Conservation (phyloP, 2,797 vertebrate genomes). For the Enteromius treurensis region DNA sequence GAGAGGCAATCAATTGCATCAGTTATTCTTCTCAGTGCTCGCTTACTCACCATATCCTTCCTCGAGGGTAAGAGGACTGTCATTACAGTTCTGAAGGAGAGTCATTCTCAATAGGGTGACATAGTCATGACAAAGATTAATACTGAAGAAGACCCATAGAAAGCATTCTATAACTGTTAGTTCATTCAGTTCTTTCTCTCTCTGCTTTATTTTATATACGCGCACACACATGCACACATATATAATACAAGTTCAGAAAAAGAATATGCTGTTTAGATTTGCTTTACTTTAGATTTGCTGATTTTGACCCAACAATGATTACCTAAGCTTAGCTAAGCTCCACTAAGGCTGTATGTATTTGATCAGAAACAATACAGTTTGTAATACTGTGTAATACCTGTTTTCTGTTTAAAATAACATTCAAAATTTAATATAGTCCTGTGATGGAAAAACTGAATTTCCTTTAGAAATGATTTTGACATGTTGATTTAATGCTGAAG, state of each 20-base stretch:
- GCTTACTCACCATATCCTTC: conserved; percentile 17
- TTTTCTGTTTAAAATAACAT: too few relatives aligned
- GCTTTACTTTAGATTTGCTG: too few relatives aligned
- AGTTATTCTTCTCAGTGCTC: conserved; percentile 39
- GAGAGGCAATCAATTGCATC: conserved; percentile 42
- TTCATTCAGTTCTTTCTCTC: background rate
- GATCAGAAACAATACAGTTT: too few relatives aligned
- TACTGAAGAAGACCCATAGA: background rate
- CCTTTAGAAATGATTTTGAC: background rate
- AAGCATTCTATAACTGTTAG: background rate
- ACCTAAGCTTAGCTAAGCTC: too few relatives aligned
- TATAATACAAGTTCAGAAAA: too few relatives aligned
- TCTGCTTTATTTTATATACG: too few relatives aligned
- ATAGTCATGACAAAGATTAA: background rate
- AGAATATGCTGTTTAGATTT: too few relatives aligned
- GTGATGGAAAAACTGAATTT: background rate
- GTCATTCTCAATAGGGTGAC: background rate
- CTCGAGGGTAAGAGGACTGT: conserved; percentile 28
- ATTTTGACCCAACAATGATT: too few relatives aligned
- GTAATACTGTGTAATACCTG: too few relatives aligned
- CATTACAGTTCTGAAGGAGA: conserved; percentile 28
- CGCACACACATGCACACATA: too few relatives aligned
- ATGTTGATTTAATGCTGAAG: background rate
- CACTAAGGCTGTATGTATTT: too few relatives aligned
- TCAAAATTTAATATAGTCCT: background rate